Conservation (phyloP, 2,888 invertebrate genomes). For the Nesidiocoris tenuis region DNA sequence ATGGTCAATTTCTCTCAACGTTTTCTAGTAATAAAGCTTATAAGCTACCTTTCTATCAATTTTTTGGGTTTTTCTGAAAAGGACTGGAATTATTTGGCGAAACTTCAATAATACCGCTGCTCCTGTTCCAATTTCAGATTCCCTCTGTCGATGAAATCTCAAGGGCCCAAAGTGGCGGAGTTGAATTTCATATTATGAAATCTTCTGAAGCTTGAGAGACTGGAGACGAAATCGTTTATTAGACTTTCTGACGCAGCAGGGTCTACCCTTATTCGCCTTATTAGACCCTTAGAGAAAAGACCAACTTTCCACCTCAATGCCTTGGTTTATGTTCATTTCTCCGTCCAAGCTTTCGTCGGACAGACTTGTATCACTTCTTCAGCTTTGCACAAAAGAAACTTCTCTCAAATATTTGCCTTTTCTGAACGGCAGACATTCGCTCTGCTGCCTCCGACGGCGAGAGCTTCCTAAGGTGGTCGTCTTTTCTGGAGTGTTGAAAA, state of each 20-base stretch:
- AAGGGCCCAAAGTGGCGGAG: no score
- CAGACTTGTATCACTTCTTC: background rate
- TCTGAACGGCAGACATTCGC: background rate
- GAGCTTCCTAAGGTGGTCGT: background rate
- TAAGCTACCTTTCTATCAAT: no score
- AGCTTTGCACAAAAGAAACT: background rate
- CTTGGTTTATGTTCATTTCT: background rate
- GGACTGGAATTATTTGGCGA: no score
- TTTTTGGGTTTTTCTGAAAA: no score
- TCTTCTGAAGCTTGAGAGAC: no score
- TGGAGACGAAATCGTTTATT: background rate
- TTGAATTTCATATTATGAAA: no score
- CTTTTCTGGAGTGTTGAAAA: background rate
- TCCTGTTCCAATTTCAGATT: no score
- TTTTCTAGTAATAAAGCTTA: no score
- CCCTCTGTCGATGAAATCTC: no score
- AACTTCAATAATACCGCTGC: no score
- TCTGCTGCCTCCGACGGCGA: background rate
- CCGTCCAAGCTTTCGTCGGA: background rate
- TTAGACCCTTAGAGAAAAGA: background rate
- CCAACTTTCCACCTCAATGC: background rate
- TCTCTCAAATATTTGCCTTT: background rate
- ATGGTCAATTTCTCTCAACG: no score
- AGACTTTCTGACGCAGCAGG: background rate
- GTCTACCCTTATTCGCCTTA: no score